Base-by-base conservation (phyloP, 2,888 invertebrate species). In the Lampropteryx suffumata region DNA sequence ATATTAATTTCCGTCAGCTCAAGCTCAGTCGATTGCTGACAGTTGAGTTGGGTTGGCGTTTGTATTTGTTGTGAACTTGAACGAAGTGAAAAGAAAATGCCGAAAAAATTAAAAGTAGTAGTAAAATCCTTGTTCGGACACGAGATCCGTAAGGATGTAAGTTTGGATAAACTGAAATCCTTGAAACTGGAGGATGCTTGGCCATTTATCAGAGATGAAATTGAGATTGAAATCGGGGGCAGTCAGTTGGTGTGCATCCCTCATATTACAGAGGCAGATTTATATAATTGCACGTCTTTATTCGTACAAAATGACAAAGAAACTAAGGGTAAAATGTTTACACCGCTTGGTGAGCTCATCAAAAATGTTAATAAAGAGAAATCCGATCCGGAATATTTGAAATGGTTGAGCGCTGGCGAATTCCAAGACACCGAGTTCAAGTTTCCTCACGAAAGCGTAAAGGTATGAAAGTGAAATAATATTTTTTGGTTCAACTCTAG, bases 131-230 rank as follows among this genome's bases (percentile, higher is more conserved):
- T 89, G 32, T 91, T 88, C 64, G 86, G 87, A 8, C 90, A 90
- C 61, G 91, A 91, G 63, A 91, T 88, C 55, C 82, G 91, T 14
- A 91, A 90, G 65, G 90, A 91, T 72, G 90, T 90, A n/a, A 83
- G 85, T 61, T 73, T 91, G 55, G 83, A 82, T 3, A 79, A 66
- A 35, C 71, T 91, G 46, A 84, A 88, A 55, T 91, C 91, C 11
- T 68, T 91, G 7, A 88, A 88, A 59, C 71, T 91, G 33, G 90
- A 90, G 57, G 90, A 90, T 48, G 90, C 90, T 0, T 91, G 91
- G 91, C 90, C 91, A 10, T 91, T 90, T 67, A 91, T 91, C 37
- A 79, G 91, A 64, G 90, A 90, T 55, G 91, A 91, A 81, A 90
- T 91, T 39, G 91, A 90, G 67, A 84, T 75, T 36, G 91, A 91